Conservation (phyloP, 1,140 invertebrate species). For the Platorchestia sp. region DNA sequence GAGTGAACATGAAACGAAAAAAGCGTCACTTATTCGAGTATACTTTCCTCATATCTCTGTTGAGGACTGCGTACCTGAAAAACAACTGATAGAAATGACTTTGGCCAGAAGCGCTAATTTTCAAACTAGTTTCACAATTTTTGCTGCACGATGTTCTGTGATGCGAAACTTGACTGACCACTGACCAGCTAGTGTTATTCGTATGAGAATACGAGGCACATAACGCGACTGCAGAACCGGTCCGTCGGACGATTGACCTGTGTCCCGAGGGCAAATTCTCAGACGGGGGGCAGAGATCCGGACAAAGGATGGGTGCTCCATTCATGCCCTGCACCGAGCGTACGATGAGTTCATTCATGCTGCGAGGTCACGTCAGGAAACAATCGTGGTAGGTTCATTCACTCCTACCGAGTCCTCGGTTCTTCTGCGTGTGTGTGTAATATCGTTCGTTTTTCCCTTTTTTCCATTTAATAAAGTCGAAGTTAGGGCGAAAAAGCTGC, state of each 20-base stretch:
- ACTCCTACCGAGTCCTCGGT: neutral
- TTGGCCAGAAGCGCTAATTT: neutral
- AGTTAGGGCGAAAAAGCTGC: too few species aligned
- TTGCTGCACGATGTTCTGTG: neutral
- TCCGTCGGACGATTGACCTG: neutral
- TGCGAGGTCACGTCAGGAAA: neutral
- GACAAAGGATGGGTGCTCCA: neutral
- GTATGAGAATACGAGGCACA: neutral
- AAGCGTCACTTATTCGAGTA: neutral
- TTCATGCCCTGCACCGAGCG: neutral
- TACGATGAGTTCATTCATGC: neutral
- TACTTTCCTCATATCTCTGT: neutral
- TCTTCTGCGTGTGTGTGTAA: too few species aligned
- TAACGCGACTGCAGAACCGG: neutral
- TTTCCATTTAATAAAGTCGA: too few species aligned
- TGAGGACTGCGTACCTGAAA: neutral
- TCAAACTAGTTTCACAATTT: neutral
- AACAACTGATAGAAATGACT: neutral
- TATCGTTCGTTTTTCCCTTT: too few species aligned
- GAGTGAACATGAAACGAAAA: neutral
- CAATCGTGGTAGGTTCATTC: neutral
- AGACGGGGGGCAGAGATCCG: neutral
- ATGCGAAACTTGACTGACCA: neutral
- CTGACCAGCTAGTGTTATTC: neutral
- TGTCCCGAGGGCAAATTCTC: neutral